Evolutionary conservation across 2,888 invertebrate species (phyloP).

Genomic region (Sarcophaga caerulescens): DNA sequence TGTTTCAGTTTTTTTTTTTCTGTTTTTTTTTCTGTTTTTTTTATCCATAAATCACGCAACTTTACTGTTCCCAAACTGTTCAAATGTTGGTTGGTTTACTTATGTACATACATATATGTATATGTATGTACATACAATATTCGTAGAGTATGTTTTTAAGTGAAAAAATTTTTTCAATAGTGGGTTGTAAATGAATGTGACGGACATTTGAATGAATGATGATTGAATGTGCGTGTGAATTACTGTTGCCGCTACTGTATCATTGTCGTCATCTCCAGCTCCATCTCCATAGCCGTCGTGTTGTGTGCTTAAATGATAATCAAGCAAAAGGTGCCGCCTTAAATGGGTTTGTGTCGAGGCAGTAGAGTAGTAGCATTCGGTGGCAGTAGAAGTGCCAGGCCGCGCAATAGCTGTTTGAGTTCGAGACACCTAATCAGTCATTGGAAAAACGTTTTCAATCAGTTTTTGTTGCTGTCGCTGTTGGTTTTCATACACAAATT

Average conservation of each 20-base stretch:
- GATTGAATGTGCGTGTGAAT: constrained; percentile 63
- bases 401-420: constrained; percentile 33
- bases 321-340: constrained; percentile 61
- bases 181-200: constrained; percentile 35
- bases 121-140: no score
- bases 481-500: constrained; percentile 22
- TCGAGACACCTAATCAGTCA: constrained; percentile 55
- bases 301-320: constrained; percentile 55
- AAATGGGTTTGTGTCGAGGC: constrained; percentile 19
- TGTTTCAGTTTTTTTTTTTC: constrained; percentile 15
- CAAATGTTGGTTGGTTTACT: constrained; percentile 15
- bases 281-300: no score
- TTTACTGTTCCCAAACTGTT: constrained; percentile 28
- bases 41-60: constrained; percentile 57
- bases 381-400: constrained; percentile 2
- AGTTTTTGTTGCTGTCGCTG: background rate
- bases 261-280: constrained; percentile 48
- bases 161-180: constrained; percentile 26
- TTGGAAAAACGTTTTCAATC: constrained; percentile 29
- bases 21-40: no score
- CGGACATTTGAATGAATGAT: constrained; percentile 38
- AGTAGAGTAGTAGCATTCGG: background rate
- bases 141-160: constrained; percentile 20
- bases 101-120: background rate
- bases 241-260: constrained; percentile 62